phyloP scores from a whole-genome alignment of 2,797 vertebrate species.

The Enteromius fasciolatus region DNA sequence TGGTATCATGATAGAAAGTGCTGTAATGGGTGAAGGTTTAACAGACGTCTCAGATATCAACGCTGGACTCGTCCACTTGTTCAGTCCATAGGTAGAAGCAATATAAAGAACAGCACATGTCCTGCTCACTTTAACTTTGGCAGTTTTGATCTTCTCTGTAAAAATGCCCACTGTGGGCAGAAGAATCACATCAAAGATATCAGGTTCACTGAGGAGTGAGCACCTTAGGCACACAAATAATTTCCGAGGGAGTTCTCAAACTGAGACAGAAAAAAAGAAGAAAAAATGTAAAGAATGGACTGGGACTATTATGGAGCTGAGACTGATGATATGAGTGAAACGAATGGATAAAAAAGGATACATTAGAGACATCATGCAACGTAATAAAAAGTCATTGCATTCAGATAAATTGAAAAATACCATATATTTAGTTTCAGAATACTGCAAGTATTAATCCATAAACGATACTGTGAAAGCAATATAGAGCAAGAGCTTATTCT shows the following conservation, averaged over 20 bases:
- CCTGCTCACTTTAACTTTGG: background rate
- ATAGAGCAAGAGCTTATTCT: background rate
- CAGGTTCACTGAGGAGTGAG: background rate
- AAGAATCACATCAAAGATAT: constrained; percentile 6
- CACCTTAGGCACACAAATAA: background rate
- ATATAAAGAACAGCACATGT: background rate
- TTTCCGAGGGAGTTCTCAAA: background rate
- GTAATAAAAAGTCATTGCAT: background rate
- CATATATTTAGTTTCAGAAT: background rate
- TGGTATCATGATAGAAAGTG: background rate
- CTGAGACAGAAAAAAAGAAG: background rate
- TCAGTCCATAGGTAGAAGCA: background rate
- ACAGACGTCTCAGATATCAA: background rate
- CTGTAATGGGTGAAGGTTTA: background rate
- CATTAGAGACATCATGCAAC: background rate
- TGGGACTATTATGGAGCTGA: background rate
- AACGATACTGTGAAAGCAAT: background rate
- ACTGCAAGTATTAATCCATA: background rate
- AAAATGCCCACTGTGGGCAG: background rate
- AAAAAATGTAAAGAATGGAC: background rate
- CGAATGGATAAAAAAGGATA: background rate
- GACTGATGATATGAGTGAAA: background rate
- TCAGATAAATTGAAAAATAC: background rate
- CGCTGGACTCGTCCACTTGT: background rate
- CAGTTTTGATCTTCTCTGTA: constrained; percentile 15